Evolutionary conservation across 2,113 vertebrate species (phyloP).

Genomic region (Oryctolagus cuniculus): DNA sequence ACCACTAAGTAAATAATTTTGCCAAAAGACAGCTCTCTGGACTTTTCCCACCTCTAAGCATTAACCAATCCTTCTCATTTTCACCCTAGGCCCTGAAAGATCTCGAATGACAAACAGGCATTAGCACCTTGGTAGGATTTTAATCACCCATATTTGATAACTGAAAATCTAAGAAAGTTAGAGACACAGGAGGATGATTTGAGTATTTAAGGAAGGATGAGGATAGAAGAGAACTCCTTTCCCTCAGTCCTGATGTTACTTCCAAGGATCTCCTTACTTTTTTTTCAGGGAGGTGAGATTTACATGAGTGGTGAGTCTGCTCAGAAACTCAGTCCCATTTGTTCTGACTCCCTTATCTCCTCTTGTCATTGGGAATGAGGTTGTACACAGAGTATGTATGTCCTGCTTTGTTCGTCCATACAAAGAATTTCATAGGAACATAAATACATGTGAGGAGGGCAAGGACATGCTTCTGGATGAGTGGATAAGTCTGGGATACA

Average conservation of each 20-base stretch:
- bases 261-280: neutral
- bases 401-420: neutral
- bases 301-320: neutral
- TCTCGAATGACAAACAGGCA: neutral
- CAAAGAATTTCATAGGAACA: neutral
- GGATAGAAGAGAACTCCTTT: neutral
- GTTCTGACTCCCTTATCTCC: neutral
- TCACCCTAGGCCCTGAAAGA: neutral
- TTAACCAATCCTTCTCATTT: slow-evolving; percentile 2
- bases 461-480: neutral
- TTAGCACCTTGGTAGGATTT: slow-evolving; percentile 6
- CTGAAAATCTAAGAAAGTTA: neutral
- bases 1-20: slow-evolving; percentile 15
- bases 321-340: neutral
- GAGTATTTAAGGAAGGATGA: neutral
- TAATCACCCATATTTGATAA: slow-evolving; percentile 18
- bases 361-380: neutral
- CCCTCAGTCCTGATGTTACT: neutral
- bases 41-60: neutral
- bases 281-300: neutral
- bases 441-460: neutral
- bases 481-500: neutral
- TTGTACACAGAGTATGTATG: neutral
- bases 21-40: neutral
- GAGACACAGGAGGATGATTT: neutral